Conservation (phyloP, 2,113 vertebrate genomes). For the Nesogale talazaci region DNA sequence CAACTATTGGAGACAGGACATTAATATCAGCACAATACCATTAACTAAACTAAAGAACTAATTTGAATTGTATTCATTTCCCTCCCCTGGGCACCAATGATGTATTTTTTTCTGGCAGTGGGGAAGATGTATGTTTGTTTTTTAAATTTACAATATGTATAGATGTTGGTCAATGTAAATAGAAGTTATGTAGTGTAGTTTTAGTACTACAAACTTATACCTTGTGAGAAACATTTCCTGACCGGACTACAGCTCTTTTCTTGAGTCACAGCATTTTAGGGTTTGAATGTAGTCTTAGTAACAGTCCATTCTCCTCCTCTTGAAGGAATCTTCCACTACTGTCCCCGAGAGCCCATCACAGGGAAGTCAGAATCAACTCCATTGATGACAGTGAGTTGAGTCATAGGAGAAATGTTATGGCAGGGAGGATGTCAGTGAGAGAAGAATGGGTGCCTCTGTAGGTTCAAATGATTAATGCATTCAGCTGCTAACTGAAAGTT, state of each 20-base stretch:
- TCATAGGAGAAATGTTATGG: not conserved
- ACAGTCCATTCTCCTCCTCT: not conserved
- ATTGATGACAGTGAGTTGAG: no score
- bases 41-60: slow-evolving; percentile 47
- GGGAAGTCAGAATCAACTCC: no score
- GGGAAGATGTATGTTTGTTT: not conserved
- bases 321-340: not conserved
- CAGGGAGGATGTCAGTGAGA: not conserved
- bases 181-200: not conserved
- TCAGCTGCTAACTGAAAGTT: not conserved
- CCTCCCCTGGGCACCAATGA: not conserved
- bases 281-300: not conserved
- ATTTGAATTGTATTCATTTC: slow-evolving; percentile 26
- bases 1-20: slow-evolving; percentile 16
- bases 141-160: slow-evolving; percentile 35
- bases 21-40: not conserved
- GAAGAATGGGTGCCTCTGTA: not conserved
- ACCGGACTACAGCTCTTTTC: not conserved
- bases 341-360: not conserved
- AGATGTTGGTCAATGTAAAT: not conserved
- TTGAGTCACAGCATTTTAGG: not conserved
- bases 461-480: not conserved
- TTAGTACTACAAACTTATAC: slow-evolving; percentile 5
- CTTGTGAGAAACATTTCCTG: slow-evolving; percentile 14
- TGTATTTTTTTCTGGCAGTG: slow-evolving; percentile 20